Evolutionary conservation across 2,888 invertebrate genomes (phyloP).

Genomic region (Mechanitis mazaeus): DNA sequence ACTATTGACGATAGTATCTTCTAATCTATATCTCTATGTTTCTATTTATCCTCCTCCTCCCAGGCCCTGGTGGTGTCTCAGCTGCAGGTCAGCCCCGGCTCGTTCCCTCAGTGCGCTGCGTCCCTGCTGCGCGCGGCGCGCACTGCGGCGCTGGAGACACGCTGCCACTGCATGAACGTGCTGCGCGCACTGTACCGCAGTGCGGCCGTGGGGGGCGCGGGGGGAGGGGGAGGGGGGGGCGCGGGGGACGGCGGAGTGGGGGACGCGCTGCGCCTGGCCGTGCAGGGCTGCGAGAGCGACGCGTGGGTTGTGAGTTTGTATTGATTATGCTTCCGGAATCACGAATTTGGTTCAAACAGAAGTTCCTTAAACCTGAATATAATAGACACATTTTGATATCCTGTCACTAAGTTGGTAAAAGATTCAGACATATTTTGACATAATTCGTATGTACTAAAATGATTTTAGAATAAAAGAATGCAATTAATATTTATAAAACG

Average conservation of each 20-base stretch:
- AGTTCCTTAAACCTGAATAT: background rate
- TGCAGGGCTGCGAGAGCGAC: conserved; percentile 83
- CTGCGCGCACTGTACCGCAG: conserved; percentile 87
- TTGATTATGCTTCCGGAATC: too few species aligned
- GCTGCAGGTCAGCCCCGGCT: conserved; percentile 73
- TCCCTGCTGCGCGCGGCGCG: conserved; percentile 75
- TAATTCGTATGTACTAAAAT: too few species aligned
- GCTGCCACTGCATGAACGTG: conserved; percentile 91
- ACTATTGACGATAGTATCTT: background rate
- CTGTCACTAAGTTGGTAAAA: too few species aligned
- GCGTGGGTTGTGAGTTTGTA: conserved; percentile 83
- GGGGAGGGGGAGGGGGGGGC: conserved; percentile 75
- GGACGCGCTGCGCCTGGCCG: conserved; percentile 82
- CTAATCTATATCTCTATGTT: background rate
- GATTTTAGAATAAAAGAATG: too few species aligned
- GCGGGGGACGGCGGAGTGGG: conserved; percentile 82
- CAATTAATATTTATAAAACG: too few species aligned
- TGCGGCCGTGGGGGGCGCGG: conserved; percentile 81
- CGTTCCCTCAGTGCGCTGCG: conserved; percentile 77
- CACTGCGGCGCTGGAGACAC: conserved; percentile 46
- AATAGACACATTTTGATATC: too few species aligned
- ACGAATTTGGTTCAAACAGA: background rate
- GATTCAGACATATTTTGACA: too few species aligned
- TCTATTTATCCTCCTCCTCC: too few species aligned
- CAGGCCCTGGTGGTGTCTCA: conserved; percentile 88